These are phyloP conservation scores for Drosophila pachea DNA, from an alignment of 1,140 invertebrate genomes.

Conservation along the genomic window DNA sequence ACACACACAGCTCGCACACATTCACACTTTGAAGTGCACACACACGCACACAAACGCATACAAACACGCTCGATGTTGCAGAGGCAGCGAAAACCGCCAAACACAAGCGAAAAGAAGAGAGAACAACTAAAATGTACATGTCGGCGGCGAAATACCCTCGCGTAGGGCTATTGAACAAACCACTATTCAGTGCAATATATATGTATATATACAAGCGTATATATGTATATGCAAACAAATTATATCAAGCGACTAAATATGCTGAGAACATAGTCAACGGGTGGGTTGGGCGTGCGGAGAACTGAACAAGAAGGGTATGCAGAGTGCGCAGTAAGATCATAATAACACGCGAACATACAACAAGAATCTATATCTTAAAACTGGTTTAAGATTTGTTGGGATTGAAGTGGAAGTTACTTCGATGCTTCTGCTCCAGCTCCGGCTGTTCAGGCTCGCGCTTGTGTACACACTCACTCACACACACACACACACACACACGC, in stretches of 20 bases:
- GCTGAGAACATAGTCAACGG: too few species aligned
- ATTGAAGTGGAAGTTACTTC: constrained; percentile 65
- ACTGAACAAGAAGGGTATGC: not conserved
- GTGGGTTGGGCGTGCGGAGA: too few species aligned
- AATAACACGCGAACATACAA: constrained; percentile 31
- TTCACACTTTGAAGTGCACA: not conserved
- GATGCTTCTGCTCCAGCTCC: constrained; percentile 41
- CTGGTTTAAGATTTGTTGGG: constrained; percentile 75
- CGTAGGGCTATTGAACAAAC: too few species aligned
- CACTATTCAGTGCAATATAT: not conserved
- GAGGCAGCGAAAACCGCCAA: constrained; percentile 56
- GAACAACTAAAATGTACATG: not conserved
- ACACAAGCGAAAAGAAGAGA: constrained; percentile 58
- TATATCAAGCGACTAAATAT: not conserved
- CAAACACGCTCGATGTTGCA: constrained; percentile 46
- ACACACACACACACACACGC: constrained; percentile 34
- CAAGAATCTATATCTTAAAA: constrained; percentile 76
- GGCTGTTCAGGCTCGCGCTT: constrained; percentile 26
- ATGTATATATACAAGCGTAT: not conserved
- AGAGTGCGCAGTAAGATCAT: constrained; percentile 57
- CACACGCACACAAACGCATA: not conserved
- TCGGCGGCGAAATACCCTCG: not conserved
- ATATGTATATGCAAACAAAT: not conserved
- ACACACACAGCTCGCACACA: not conserved
- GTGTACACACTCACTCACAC: constrained; percentile 16